Base-by-base conservation (phyloP, 1,140 invertebrate species). In the Cydia strobilella region DNA sequence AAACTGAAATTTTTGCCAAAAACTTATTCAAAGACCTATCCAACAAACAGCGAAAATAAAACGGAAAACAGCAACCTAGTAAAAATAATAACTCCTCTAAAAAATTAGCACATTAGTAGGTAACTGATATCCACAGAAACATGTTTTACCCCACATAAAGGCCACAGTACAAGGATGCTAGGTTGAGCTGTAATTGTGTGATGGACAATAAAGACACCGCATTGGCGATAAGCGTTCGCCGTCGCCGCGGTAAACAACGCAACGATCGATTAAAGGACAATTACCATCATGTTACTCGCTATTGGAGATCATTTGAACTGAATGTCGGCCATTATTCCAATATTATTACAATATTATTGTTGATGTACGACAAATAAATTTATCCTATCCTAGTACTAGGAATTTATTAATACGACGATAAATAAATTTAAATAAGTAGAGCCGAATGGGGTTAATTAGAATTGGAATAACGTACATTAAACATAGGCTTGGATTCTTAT, bases 181-280 rank as follows among this genome's bases (percentile, higher is more conserved):
- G 54, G 54, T 59, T 20, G 9, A 23, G 18, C 20, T 18, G 54
- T 59, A 23, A n/a, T 9, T 59, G 54, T 59, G 54, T 23, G 54
- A 23, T 59, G 54, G 54, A 59, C 20, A 59, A 59, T 9, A 59
- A 59, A 59, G 54, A 20, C 48, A 51, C n/a, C 48, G n/a, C 48
- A 51, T 51, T 7, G n/a, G 6, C 20, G 54, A 59, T 59, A 59
- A 59, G n/a, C 54, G 54, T 51, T 12, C 48, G 54, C 54, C 31
- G 54, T 20, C 31, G 31, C 31, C 18, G 51, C 51, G n/a, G 20
- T 59, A 59, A 59, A 59, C 54, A 59, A 59, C 54, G 54, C 54
- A 59, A 9, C 54, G 54, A 59, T 59, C 54, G 54, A 59, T 59
- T 59, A 59, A 59, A 59, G 20, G 54, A 59, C 54, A 23, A 23